Base-by-base conservation (phyloP, 2,113 vertebrate genomes). In the Nothobranchius furzeri region DNA sequence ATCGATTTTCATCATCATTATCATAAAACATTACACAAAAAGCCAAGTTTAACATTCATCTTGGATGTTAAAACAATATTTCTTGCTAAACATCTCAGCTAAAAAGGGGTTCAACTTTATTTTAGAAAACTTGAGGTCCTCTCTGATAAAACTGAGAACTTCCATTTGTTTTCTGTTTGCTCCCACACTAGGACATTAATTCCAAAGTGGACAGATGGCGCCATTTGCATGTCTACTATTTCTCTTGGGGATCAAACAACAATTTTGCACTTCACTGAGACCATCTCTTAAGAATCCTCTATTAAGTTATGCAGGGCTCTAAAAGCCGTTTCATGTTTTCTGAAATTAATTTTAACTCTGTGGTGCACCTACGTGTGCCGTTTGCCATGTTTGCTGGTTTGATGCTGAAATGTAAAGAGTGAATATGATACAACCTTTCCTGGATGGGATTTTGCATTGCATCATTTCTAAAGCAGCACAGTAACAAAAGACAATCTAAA, bases 281-380 rank as follows among this genome's bases (percentile, higher is more conserved):
- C 83, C 81, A 77, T 82, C 79, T 85, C 79, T 77, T 84, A 86
- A 89, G 85, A 89, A 83, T 86, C 84, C 83, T 67, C 68, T 74
- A 88, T 90, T 88, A 87, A 87, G 83, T 75, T 86, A 83, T 82
- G 83, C 48, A 1, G 46, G 56, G 61, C 80, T 84, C 83, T 89
- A 87, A 91, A 91, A 91, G 88, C 90, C 51, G 88, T 89, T 90
- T 78, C 82, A 84, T 90, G 88, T 91, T 86, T 91, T 85, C 85
- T 85, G 67, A 82, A 88, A 89, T 88, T 64, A 59, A 83, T 85
- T 85, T 85, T 75, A 80, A 87, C 82, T 54, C 46, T 42, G 58
- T 12, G 51, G 7, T 45, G 40, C 50, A 66, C 73, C 70, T 8
- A 12, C 53, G 50, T 42, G 25, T 55, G 48, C 69, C 59, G 70